A percentile compares a stretch with the other conserved stretches of the same genome.
Conservation (phyloP, 1,140 invertebrate species). For the Drosophila funebris region DNA sequence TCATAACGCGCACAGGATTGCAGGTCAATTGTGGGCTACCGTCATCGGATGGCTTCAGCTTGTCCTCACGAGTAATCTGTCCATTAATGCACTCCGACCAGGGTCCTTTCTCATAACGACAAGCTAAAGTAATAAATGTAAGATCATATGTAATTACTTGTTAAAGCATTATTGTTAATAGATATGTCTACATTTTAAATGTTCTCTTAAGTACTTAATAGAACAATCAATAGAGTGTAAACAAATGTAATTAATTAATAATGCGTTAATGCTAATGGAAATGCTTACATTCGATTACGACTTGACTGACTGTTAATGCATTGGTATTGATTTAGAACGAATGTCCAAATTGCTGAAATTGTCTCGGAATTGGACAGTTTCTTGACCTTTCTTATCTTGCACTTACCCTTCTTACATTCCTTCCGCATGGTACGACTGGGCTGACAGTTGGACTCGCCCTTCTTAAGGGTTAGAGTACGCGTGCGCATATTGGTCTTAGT, state of each 20-base stretch:
- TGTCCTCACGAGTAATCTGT: slow-evolving; percentile 88
- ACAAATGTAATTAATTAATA: too few relatives aligned
- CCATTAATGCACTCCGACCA: slow-evolving; percentile 91
- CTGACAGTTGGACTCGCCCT: slow-evolving; percentile 91
- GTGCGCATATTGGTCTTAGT: slow-evolving; percentile 90
- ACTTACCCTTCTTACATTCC: slow-evolving; percentile 94
- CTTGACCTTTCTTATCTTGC: background rate
- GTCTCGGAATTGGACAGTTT: background rate
- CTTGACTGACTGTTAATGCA: background rate
- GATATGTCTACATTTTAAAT: too few relatives aligned
- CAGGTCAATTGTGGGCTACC: slow-evolving; percentile 82
- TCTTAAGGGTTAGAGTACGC: slow-evolving; percentile 91
- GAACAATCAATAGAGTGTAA: too few relatives aligned
- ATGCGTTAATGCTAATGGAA: too few relatives aligned
- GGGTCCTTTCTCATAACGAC: slow-evolving; percentile 91
- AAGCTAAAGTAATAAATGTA: slow-evolving; percentile 81
- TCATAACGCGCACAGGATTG: slow-evolving; percentile 86
- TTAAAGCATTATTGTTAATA: background rate
- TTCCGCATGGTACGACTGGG: slow-evolving; percentile 92
- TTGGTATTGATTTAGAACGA: background rate
- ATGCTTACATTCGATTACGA: too few relatives aligned
- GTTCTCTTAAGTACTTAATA: too few relatives aligned
- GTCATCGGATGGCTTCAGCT: slow-evolving; percentile 87
- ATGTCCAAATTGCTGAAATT: background rate
- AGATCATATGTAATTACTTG: background rate